phyloP scores from a whole-genome alignment of 2,888 invertebrate species.

The Drosophila tanythrix region DNA sequence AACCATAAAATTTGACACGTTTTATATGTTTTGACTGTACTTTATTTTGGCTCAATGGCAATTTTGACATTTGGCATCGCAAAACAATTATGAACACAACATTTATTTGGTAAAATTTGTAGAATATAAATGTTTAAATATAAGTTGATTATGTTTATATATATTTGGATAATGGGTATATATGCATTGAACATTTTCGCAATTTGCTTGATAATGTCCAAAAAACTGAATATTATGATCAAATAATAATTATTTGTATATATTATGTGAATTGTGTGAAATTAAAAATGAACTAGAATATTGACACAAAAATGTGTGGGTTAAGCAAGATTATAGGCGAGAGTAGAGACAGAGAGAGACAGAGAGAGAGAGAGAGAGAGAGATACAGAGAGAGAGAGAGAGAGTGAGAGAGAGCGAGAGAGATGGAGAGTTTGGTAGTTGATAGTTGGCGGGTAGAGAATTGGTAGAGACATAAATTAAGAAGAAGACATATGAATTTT shows the following conservation, averaged over 20 bases:
- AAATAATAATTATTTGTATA: conserved; percentile 15
- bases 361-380: conserved; percentile 33
- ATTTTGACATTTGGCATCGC: conserved; percentile 57
- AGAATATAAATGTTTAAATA: conserved; percentile 43
- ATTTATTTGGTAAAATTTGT: conserved; percentile 59
- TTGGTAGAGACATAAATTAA: conserved; percentile 51
- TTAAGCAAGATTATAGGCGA: conserved; percentile 41
- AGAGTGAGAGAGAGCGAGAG: conserved; percentile 34
- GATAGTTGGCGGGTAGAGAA: conserved; percentile 39
- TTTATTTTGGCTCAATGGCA: conserved; percentile 65
- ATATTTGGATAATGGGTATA: conserved; percentile 45
- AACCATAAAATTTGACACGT: conserved; percentile 44
- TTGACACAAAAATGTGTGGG: conserved; percentile 45
- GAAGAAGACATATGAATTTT: conserved; percentile 53
- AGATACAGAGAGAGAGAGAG: conserved; percentile 37
- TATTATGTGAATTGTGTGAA: conserved; percentile 33
- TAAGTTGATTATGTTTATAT: conserved; percentile 41
- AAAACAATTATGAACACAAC: conserved; percentile 75
- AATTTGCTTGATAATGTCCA: conserved; percentile 40
- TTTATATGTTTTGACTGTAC: conserved; percentile 43
- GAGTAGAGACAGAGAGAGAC: conserved; percentile 16
- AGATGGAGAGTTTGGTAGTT: conserved; percentile 35
- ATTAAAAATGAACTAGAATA: conserved; percentile 40
- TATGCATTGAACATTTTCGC: conserved; percentile 54
- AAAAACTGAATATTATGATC: conserved; percentile 19